These are phyloP conservation scores for Ellobius talpinus DNA, from an alignment of 2,113 vertebrate genomes.

Conservation along the genomic window DNA sequence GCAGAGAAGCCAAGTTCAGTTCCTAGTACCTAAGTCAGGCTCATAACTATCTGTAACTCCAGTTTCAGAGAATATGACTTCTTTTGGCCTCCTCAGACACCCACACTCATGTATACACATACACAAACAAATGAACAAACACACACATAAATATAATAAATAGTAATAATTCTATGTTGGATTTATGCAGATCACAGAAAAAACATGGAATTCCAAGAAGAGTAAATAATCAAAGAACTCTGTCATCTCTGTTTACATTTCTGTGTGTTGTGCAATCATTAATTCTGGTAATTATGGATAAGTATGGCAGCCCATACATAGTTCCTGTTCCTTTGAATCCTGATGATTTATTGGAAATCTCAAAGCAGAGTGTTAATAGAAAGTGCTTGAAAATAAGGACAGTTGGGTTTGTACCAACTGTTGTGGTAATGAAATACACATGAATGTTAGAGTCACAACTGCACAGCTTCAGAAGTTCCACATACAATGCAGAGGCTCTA, in stretches of 20 bases:
- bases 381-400: not conserved
- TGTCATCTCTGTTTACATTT: not conserved
- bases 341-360: not conserved
- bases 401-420: not conserved
- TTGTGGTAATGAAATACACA: slow-evolving; percentile 24
- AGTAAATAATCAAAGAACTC: not conserved
- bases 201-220: not conserved
- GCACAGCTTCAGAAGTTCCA: not conserved
- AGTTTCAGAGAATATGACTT: not conserved
- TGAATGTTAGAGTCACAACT: not conserved
- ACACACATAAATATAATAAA: not conserved
- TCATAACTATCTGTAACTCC: not conserved
- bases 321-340: not conserved
- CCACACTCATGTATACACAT: not conserved
- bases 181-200: not conserved
- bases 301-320: not conserved
- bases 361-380: not conserved
- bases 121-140: not conserved
- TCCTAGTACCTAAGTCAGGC: not conserved
- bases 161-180: not conserved
- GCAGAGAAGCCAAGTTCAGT: not conserved
- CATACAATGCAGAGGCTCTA: not conserved
- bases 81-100: not conserved
- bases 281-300: not conserved
- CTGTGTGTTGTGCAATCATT: not conserved